phyloP scores from a whole-genome alignment of 2,113 vertebrate species.

The Solenodon paradoxus region DNA sequence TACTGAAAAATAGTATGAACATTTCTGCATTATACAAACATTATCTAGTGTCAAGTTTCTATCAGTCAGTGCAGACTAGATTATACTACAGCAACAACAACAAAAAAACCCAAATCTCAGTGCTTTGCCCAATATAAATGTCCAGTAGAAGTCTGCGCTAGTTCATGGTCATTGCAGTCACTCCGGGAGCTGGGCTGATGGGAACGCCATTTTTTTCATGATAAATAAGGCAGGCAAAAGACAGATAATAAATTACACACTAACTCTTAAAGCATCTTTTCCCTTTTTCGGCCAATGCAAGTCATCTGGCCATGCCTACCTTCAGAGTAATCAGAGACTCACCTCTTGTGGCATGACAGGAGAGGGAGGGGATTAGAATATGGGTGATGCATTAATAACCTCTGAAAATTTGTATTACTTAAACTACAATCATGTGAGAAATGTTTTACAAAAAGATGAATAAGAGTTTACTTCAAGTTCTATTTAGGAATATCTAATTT shows the following conservation, averaged over 20 bases:
- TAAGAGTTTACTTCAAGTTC: not conserved
- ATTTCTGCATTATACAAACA: not conserved
- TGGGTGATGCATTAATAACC: not conserved
- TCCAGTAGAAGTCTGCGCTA: not conserved
- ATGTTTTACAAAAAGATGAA: not conserved
- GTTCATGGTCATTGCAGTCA: not conserved
- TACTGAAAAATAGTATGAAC: not conserved
- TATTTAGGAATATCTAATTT: not conserved
- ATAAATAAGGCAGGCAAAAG: not conserved
- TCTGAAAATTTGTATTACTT: not conserved
- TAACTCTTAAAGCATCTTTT: not conserved
- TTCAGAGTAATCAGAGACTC: not conserved
- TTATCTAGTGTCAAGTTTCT: not conserved
- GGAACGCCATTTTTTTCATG: not conserved
- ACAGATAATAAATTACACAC: not conserved
- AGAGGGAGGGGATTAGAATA: not conserved
- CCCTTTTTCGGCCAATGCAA: not conserved
- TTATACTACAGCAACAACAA: not conserved
- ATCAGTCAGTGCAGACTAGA: not conserved
- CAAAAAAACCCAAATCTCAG: not conserved
- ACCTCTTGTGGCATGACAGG: not conserved
- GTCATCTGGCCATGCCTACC: not conserved
- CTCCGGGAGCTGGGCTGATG: not conserved
- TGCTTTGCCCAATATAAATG: not conserved
- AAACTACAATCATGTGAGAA: not conserved